phyloP scores from a whole-genome alignment of 2,113 vertebrate genomes.

The Pachycephala philippinensis region DNA sequence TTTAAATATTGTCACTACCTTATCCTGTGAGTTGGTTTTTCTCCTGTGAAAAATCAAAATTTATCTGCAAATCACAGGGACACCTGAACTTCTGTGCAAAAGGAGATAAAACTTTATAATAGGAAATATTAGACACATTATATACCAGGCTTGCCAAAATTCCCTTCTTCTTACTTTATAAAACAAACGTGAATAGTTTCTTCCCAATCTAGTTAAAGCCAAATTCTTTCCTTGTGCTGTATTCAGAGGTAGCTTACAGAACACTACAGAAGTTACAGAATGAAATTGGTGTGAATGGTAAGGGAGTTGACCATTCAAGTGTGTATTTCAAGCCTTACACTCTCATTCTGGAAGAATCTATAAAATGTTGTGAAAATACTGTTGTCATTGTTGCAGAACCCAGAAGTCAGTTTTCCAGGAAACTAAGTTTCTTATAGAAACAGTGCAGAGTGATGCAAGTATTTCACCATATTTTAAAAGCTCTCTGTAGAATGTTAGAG shows the following conservation, averaged over 20 bases:
- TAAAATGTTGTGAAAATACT: not conserved
- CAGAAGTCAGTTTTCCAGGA: not conserved
- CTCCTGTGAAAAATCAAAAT: not conserved
- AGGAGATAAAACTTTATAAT: not conserved
- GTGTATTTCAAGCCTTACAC: not conserved
- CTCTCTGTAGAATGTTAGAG: not conserved
- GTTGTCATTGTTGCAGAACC: not conserved
- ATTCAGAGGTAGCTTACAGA: not conserved
- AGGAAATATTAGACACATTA: not conserved
- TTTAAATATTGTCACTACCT: not conserved
- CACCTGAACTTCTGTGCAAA: not conserved
- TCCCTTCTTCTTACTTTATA: not conserved
- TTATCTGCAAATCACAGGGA: not conserved
- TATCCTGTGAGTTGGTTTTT: not conserved
- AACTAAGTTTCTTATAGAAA: not conserved
- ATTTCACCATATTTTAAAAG: not conserved
- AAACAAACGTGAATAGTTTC: not conserved
- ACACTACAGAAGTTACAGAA: not conserved
- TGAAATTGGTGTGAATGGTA: not conserved
- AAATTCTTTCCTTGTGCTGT: not conserved
- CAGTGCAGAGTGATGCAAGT: not conserved
- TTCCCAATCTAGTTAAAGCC: not conserved
- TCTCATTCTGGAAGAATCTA: not conserved
- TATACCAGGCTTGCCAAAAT: not conserved
- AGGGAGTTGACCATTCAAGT: not conserved